A percentile compares a stretch with the other conserved stretches of the same genome.
Conservation (phyloP, 1,140 invertebrate genomes). For the Drosophila nigromelanica region DNA sequence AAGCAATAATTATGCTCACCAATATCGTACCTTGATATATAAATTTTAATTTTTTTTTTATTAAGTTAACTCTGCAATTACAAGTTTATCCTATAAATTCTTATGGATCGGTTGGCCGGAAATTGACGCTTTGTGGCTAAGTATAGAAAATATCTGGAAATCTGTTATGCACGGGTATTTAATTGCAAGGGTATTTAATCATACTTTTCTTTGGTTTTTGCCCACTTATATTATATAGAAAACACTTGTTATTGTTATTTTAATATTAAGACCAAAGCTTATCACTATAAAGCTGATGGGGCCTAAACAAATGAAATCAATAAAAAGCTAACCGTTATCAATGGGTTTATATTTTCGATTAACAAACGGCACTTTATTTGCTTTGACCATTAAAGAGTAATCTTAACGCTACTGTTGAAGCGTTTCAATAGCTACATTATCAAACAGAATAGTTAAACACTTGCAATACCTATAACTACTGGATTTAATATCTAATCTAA, state of each 20-base stretch:
- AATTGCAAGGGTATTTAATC: not conserved
- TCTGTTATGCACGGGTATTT: too few relatives aligned
- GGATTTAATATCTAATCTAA: conserved; percentile 12
- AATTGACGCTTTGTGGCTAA: too few relatives aligned
- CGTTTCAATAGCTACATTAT: conserved; percentile 3
- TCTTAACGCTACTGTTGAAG: conserved; percentile 11
- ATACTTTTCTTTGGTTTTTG: not conserved
- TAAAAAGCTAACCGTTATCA: conserved; percentile 22
- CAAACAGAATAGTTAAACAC: not conserved
- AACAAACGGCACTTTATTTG: conserved; percentile 34
- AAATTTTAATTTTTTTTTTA: too few relatives aligned
- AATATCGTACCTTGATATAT: too few relatives aligned
- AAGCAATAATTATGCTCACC: too few relatives aligned
- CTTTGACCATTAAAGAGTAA: conserved; percentile 24
- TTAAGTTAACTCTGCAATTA: too few relatives aligned
- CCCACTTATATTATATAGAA: not conserved
- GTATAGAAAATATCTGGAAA: too few relatives aligned
- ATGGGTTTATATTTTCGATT: conserved; percentile 25
- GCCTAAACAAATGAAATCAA: conserved; percentile 8
- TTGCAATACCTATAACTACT: conserved; percentile 36
- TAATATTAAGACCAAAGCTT: conserved; percentile 15
- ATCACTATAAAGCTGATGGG: conserved; percentile 24
- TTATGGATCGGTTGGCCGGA: too few relatives aligned
- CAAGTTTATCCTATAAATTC: too few relatives aligned
- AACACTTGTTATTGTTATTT: not conserved